phyloP scores from a whole-genome alignment of 2,113 vertebrate genomes.

The Xerus inauris region DNA sequence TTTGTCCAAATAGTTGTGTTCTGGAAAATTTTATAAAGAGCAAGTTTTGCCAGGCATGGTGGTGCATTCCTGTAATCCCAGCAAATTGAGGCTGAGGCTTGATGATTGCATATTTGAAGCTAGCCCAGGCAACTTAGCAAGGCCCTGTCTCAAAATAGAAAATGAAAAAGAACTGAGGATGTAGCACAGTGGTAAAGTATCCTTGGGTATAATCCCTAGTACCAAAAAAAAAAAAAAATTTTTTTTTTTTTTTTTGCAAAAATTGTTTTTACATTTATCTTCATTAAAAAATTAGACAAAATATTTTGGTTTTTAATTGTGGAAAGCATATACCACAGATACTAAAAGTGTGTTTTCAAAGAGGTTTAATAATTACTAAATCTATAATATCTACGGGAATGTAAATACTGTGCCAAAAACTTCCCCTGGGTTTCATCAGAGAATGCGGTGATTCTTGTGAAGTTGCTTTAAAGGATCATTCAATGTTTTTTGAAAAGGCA shows the following conservation, averaged over 20 bases:
- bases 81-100: no score
- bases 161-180: no score
- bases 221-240: no score
- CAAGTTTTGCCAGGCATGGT: background rate
- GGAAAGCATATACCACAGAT: background rate
- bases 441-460: background rate
- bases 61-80: no score
- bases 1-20: background rate
- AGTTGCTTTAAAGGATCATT: background rate
- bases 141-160: no score
- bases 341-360: slow-evolving; percentile 16
- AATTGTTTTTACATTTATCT: background rate
- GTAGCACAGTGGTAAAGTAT: no score
- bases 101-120: no score
- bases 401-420: background rate
- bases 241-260: slow-evolving; percentile 22
- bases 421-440: background rate
- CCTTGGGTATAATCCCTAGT: no score
- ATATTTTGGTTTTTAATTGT: slow-evolving; percentile 47
- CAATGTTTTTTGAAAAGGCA: background rate
- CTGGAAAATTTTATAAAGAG: background rate
- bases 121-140: no score
- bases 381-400: background rate
- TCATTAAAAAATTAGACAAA: slow-evolving; percentile 8
- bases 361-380: slow-evolving; percentile 19